phyloP scores from a whole-genome alignment of 2,113 vertebrate genomes.

The Etheostoma spectabile region DNA sequence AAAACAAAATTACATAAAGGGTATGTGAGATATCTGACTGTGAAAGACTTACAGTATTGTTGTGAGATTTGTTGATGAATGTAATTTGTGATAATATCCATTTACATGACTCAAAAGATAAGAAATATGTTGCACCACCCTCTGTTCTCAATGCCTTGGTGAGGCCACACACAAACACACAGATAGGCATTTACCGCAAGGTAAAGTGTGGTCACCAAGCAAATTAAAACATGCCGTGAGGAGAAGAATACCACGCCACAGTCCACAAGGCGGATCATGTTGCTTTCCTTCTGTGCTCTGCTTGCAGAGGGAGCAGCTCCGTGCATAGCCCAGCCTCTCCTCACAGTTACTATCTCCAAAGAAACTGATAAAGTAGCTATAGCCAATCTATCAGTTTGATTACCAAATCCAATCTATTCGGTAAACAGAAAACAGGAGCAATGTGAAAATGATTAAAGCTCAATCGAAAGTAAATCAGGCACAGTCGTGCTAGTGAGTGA shows the following conservation, averaged over 20 bases:
- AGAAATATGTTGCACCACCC: not conserved
- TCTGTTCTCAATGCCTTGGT: conserved; percentile 2
- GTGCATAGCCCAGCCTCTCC: conserved; percentile 81
- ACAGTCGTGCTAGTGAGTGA: conserved; percentile 25
- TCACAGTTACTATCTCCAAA: conserved; percentile 83
- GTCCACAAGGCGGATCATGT: conserved; percentile 46
- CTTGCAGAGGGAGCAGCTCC: conserved; percentile 61
- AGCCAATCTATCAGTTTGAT: conserved; percentile 19
- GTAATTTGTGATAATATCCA: not conserved
- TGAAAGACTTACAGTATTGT: not conserved
- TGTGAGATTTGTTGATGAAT: not conserved
- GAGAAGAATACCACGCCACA: conserved; percentile 22
- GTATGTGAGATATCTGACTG: not conserved
- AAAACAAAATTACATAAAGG: not conserved
- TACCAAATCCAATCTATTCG: conserved; percentile 54
- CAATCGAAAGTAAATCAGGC: conserved; percentile 43
- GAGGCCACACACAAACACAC: conserved; percentile 22
- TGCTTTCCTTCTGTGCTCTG: conserved; percentile 37
- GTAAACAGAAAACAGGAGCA: conserved; percentile 43
- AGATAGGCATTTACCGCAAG: conserved; percentile 1
- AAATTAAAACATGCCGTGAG: conserved; percentile 42
- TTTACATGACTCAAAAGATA: conserved; percentile 25
- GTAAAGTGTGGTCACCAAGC: conserved; percentile 27
- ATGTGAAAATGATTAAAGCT: conserved; percentile 70
- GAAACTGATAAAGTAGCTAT: conserved; percentile 54